phyloP scores from a whole-genome alignment of 35 echinoderm and acorn worm species.

The Eucidaris tribuloides region DNA sequence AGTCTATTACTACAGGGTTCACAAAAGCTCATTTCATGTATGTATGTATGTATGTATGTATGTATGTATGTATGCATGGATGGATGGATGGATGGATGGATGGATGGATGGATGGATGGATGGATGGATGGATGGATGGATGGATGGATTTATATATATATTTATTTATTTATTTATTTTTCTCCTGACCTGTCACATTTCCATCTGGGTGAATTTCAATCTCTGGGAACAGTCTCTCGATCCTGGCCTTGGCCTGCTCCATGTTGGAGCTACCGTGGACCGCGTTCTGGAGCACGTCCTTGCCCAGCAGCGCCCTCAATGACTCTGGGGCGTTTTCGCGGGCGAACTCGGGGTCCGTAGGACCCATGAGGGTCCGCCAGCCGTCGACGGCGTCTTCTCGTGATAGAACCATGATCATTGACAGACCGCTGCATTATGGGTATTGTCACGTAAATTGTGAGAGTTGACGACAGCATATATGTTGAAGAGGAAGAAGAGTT shows the following conservation, averaged over 20 bases:
- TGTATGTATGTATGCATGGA: background rate
- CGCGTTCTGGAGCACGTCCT: slow-evolving; percentile 85
- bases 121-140: too few species aligned
- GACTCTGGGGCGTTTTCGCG: slow-evolving; percentile 92
- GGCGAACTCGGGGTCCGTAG: slow-evolving; percentile 75
- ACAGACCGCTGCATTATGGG: slow-evolving; percentile 69
- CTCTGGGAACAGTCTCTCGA: slow-evolving; percentile 79
- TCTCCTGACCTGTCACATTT: slow-evolving; percentile 53
- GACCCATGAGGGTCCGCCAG: slow-evolving; percentile 83
- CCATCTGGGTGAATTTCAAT: slow-evolving; percentile 65
- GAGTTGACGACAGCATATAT: background rate
- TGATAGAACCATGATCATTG: slow-evolving; percentile 84
- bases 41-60: background rate
- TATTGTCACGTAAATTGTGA: slow-evolving; percentile 87
- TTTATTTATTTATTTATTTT: background rate
- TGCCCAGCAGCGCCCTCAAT: slow-evolving; percentile 81
- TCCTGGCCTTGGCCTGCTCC: slow-evolving; percentile 68
- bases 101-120: too few species aligned
- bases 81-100: too few species aligned
- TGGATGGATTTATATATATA: too few species aligned
- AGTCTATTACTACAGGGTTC: background rate
- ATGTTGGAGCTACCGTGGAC: slow-evolving; percentile 81
- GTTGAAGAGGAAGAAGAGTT: background rate
- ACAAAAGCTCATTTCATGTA: too few species aligned
- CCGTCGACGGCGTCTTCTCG: slow-evolving; percentile 89